Evolutionary conservation across 2,113 vertebrate species (phyloP), one percentile per base, ranked within the genome.

Genomic region (Copsychus sechellarum): DNA sequence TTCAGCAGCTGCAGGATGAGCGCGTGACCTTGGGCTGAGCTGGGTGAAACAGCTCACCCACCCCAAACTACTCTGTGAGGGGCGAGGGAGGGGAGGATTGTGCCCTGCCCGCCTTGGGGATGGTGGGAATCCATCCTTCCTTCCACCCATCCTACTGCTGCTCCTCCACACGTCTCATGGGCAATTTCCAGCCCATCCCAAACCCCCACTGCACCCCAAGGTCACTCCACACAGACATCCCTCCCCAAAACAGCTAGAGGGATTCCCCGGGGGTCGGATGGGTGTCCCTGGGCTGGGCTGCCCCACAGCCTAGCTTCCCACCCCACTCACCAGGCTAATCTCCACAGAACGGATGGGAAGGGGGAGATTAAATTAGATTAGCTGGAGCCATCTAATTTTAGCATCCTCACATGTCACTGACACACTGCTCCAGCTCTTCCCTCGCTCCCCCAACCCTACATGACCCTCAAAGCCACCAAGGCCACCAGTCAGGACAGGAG

Each of bases 341-440:
- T 14, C 53, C 3, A 1, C 4, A 1, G 19, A 2, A 34, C 3
- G 1, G 76, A n/a, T 0, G 2, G 95, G 69, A 69, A 47, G 67
- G 62, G 89, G 76, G 71, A 91, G 94, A 92, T 94, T 88, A 94
- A 83, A 91, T 82, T 31, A 80, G 95, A 88, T 91, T 76, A 94
- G 83, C 53, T 2, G 33, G 8, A 50, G 86, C 57, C 5, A 0
- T 48, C 92, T 92, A 76, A 92, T 91, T 94, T 92, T 95, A 96
- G 84, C 11, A 5, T 11, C 66, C 58, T 72, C 80, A 85, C 79
- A 1, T 83, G 86, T 54, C 21, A 4, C 53, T 11, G 54, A 66
- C 8, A 4, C n/a, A 11, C 72, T 69, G 73, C 69, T 43, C 60
- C 3, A 7, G 42, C 47, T 43, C 69, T 40, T 31, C 6, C 40